These are phyloP conservation scores for Phocides pigmalion DNA, from an alignment of 1,140 invertebrate species.

Conservation along the genomic window DNA sequence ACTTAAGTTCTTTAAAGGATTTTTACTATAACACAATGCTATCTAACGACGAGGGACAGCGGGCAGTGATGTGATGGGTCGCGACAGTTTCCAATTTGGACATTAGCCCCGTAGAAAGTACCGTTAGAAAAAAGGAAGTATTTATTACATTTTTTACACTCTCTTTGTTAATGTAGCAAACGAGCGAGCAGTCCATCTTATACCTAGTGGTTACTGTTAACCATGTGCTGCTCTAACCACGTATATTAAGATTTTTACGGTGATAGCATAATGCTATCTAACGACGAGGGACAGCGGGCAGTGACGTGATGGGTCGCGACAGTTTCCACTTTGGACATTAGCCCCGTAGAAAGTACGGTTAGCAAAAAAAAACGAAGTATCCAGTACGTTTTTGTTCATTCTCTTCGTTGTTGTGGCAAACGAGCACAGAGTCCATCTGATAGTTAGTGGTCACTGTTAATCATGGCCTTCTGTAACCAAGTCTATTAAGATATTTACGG, in stretches of 20 bases:
- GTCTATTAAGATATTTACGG: background rate
- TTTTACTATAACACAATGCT: constrained; percentile 38
- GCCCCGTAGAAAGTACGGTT: constrained; percentile 46
- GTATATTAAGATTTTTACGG: background rate
- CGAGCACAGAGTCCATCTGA: too few relatives aligned
- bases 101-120: constrained; percentile 51
- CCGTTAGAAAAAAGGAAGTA: constrained; percentile 36
- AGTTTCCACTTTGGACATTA: constrained; percentile 69
- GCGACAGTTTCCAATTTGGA: constrained; percentile 74
- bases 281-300: constrained; percentile 57
- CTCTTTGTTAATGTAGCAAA: too few relatives aligned
- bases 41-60: constrained; percentile 63
- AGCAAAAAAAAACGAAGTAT: constrained; percentile 36
- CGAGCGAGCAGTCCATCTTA: too few relatives aligned
- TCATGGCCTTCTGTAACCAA: too few relatives aligned
- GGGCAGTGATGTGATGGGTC: constrained; percentile 63
- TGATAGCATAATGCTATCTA: constrained; percentile 52
- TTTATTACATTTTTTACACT: too few relatives aligned
- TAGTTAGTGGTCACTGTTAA: too few relatives aligned
- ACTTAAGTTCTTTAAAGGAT: too few relatives aligned
- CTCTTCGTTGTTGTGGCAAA: too few relatives aligned
- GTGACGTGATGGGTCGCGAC: constrained; percentile 72
- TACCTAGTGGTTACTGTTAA: too few relatives aligned
- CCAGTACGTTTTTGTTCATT: too few relatives aligned
- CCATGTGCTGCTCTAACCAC: too few relatives aligned